Percentiles rank a stretch among this genome's conserved stretches.
Evolutionary conservation across 2,888 invertebrate species (phyloP).

Genomic region (Diarsia brunnea): DNA sequence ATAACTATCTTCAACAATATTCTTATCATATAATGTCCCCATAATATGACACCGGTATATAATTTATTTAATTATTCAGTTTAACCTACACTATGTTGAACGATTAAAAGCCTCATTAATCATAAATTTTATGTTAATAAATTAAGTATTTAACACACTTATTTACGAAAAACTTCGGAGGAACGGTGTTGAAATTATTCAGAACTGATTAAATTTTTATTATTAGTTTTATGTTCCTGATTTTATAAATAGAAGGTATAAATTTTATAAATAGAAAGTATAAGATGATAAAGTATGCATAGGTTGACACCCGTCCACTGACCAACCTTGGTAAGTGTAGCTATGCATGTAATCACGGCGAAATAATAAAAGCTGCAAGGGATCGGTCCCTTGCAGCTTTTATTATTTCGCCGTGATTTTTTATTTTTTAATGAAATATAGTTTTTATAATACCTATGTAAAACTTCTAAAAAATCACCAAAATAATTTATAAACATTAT

Average conservation of each 20-base stretch:
- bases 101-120: not conserved
- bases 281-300: not conserved
- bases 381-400: no score
- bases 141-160: conserved; percentile 37
- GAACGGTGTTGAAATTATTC: not conserved
- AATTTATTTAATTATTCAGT: not conserved
- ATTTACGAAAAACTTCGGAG: not conserved
- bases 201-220: conserved; percentile 13
- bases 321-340: not conserved
- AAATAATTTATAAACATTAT: not conserved
- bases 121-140: conserved; percentile 17
- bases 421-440: no score
- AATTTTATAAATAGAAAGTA: not conserved
- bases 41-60: not conserved
- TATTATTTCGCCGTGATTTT: no score
- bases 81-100: conserved; percentile 10
- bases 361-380: no score
- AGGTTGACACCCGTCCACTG: not conserved
- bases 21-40: not conserved
- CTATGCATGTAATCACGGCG: not conserved
- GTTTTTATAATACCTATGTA: not conserved
- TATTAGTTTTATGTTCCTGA: not conserved
- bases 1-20: not conserved
- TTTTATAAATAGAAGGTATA: not conserved
- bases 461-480: not conserved